Conservation (phyloP, 2,113 vertebrate species). For the Crotophaga sulcirostris region DNA sequence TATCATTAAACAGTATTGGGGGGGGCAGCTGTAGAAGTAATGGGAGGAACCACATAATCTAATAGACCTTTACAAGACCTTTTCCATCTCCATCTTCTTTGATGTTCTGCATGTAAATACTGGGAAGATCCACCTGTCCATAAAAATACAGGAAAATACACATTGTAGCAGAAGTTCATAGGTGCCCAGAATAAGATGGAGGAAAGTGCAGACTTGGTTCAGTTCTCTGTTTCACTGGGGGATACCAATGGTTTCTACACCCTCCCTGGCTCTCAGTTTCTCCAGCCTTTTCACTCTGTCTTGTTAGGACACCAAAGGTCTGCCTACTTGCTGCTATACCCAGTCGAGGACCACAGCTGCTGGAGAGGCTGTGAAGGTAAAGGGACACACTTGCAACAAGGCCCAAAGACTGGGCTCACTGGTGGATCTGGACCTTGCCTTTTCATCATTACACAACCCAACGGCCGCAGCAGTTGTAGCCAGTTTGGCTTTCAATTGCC, state of each 20-base stretch:
- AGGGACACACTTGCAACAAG: rapidly evolving
- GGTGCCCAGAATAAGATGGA: background rate
- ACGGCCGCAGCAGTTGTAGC: background rate
- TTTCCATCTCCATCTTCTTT: background rate
- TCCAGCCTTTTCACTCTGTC: background rate
- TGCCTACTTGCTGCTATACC: background rate
- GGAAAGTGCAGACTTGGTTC: background rate
- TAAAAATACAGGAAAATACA: background rate
- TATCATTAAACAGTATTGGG: background rate
- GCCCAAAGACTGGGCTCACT: background rate
- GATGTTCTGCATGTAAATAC: background rate
- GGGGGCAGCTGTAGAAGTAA: background rate
- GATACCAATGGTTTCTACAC: background rate
- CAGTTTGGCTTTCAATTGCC: background rate
- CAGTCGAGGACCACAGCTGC: background rate
- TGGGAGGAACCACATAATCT: background rate
- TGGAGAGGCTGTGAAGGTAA: background rate
- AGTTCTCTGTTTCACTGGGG: background rate
- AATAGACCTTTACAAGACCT: background rate
- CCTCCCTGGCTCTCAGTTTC: background rate
- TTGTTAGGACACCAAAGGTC: background rate
- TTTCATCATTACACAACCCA: background rate
- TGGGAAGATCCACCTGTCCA: background rate
- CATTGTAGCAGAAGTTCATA: background rate
- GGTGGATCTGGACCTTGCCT: background rate